These are phyloP conservation scores for Anas capensis DNA, from an alignment of 2,797 vertebrate genomes.

Conservation along the genomic window DNA sequence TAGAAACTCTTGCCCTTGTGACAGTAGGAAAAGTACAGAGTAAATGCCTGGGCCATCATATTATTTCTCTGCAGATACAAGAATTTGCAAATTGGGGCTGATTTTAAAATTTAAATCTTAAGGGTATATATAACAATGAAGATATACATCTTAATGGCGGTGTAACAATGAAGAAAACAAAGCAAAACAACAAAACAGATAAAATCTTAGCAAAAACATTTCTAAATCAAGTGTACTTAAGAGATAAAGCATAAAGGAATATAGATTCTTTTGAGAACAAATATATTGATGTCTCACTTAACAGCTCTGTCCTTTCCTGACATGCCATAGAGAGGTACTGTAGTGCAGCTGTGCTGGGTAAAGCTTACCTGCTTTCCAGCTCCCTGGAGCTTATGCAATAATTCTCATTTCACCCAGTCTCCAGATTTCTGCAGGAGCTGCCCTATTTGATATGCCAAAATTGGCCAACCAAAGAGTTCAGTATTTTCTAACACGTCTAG, in stretches of 20 bases:
- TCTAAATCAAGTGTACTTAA: not conserved
- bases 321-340: not conserved
- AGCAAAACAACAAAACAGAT: not conserved
- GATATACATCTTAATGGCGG: no score
- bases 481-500: not conserved
- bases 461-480: rapidly evolving
- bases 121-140: not conserved
- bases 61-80: not conserved
- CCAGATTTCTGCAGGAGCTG: not conserved
- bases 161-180: not conserved
- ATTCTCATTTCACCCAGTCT: not conserved
- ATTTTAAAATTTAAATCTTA: not conserved
- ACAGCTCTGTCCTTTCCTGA: not conserved
- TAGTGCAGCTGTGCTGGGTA: not conserved
- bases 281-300: not conserved
- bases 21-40: not conserved
- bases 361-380: not conserved
- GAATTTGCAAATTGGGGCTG: not conserved
- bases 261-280: not conserved
- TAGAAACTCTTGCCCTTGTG: not conserved
- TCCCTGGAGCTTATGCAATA: not conserved
- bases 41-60: not conserved
- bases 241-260: not conserved
- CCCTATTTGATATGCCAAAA: not conserved
- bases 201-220: not conserved